Evolutionary conservation across 2,113 vertebrate species (phyloP).

Genomic region (Dolichotis patagonum): DNA sequence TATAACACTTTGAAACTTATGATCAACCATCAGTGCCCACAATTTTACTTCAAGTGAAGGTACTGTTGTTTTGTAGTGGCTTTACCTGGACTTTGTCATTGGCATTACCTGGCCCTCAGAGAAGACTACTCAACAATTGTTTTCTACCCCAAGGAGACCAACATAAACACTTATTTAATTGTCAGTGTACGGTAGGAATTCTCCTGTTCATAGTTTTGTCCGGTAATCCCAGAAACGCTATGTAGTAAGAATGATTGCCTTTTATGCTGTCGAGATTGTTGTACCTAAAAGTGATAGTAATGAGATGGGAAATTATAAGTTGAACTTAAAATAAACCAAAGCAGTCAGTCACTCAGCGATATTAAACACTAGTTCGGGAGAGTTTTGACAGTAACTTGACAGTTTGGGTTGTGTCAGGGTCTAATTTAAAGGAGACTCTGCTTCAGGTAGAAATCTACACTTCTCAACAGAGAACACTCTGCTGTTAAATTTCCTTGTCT

Average conservation of each 20-base stretch:
- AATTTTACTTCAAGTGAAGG: not conserved
- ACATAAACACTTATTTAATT: not conserved
- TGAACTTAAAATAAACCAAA: not conserved
- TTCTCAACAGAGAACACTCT: not conserved
- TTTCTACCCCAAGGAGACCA: not conserved
- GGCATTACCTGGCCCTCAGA: no score
- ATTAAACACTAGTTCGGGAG: not conserved
- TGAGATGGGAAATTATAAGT: not conserved
- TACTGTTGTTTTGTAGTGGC: not conserved
- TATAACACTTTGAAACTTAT: not conserved
- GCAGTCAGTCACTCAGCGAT: not conserved
- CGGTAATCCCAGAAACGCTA: not conserved
- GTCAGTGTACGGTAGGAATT: not conserved
- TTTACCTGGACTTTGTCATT: no score
- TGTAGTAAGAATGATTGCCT: not conserved
- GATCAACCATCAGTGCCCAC: not conserved
- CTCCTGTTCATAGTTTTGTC: not conserved
- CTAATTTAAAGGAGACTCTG: not conserved
- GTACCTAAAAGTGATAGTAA: not conserved
- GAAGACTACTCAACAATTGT: not conserved
- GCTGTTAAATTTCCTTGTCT: not conserved
- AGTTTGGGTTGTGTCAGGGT: not conserved
- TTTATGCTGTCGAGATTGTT: accelerated
- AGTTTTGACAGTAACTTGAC: conserved; percentile 16
- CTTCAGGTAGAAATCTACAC: not conserved